Base-by-base conservation (phyloP, 2,113 vertebrate genomes). In the Catharus bicknelli region DNA sequence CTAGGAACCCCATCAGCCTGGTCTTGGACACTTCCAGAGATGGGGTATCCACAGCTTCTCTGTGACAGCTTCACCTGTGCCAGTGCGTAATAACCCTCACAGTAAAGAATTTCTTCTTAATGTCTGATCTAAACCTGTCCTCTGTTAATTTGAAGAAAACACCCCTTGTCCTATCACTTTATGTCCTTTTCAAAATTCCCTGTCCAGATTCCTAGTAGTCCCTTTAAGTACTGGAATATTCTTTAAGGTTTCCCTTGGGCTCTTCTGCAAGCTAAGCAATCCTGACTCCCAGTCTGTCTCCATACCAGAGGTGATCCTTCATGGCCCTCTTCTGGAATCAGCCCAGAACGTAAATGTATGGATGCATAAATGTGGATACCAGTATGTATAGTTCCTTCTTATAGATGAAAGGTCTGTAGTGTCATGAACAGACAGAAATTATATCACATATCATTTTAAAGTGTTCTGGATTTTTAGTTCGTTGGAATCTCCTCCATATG, bases 401-500 rank as follows among this genome's bases (percentile, higher is more conserved):
- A 20, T 3, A 55, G 34, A n/a, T 30, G 14, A 63, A 22, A 54
- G 3, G 0, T 47, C 7, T n/a, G 8, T 17, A 82, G 55, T 12
- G 20, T 3, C 11, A 63, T 27, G 51, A 3, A 40, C 9, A 45
- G 12, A 11, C 10, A 75, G 30, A 91, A 78, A 76, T 38, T 26
- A 5, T 25, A 66, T 14, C 10, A 45, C 3, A 1, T 57, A 11
- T 20, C 0, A 13, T 48, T 88, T 36, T 36, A 8, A 83, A 70
- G 2, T 29, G 9, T 50, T 77, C 25, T 54, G 13, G 7, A 11
- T 80, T 77, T 68, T 40, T 22, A 5, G 5, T 17, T 30, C 7
- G 2, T 69, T 1, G 4, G 3, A 5, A 17, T n/a, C 10, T 15
- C 43, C 6, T 55, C 22, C 23, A 5, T 17, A 29, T 20, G 26